These are phyloP conservation scores for Lytechinus variegatus DNA, from an alignment of 35 echinoderm and acorn worm genomes.

Conservation along the genomic window DNA sequence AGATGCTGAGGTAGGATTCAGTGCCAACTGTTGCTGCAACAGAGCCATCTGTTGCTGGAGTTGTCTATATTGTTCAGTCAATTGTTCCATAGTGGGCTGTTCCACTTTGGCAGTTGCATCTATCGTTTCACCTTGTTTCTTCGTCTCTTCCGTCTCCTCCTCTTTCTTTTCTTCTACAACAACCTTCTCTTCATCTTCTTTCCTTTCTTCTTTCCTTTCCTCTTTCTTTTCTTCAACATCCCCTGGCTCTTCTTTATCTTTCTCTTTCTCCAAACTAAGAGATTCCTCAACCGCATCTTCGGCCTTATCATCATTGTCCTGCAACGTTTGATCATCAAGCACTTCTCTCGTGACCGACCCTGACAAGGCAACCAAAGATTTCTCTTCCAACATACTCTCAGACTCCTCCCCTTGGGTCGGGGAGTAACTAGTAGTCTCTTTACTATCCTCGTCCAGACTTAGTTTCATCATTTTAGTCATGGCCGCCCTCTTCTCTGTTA, in stretches of 20 bases:
- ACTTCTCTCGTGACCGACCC: constrained; percentile 44
- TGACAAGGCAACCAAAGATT: constrained; percentile 66
- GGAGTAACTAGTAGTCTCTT: constrained; percentile 77
- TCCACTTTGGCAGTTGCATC: not conserved
- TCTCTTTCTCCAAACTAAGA: not conserved
- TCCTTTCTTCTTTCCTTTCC: constrained; percentile 17
- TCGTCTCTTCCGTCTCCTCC: not conserved
- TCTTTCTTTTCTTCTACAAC: constrained; percentile 40
- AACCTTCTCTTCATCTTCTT: constrained; percentile 16
- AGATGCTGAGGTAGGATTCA: constrained; percentile 16
- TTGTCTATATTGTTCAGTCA: constrained; percentile 57
- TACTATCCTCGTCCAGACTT: constrained; percentile 74
- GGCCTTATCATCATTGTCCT: not conserved
- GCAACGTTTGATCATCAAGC: not conserved
- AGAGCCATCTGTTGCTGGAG: constrained; percentile 60
- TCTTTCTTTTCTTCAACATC: not conserved
- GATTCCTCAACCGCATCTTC: not conserved
- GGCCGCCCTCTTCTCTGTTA: constrained; percentile 47
- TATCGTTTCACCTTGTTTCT: not conserved
- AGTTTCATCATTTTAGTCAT: constrained; percentile 70
- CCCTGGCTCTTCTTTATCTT: not conserved
- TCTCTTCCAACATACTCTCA: constrained; percentile 74
- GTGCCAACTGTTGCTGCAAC: constrained; percentile 59
- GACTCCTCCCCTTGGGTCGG: constrained; percentile 73
- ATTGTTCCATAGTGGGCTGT: constrained; percentile 32